Conservation (phyloP, 30 jellyfish, hydroid and myxozoan species). For the Hydractinia symbiolongicarpus region DNA sequence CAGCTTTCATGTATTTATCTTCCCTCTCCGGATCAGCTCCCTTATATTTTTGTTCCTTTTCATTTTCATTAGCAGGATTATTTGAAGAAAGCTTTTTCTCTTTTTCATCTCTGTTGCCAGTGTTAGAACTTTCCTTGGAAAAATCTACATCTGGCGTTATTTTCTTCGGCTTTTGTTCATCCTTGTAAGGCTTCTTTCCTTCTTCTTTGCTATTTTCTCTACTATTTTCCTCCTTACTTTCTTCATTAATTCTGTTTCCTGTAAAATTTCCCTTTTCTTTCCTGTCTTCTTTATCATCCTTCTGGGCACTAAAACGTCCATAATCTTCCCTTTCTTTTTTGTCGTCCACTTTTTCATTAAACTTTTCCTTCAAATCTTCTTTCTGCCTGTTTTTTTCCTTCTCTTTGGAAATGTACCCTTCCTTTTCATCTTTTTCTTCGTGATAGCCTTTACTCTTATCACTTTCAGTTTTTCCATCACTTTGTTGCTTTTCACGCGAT, state of each 20-base stretch:
- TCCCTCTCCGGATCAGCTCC: conserved; percentile 9
- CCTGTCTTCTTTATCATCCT: conserved; percentile 4
- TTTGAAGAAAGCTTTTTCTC: neutral
- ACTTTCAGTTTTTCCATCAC: neutral
- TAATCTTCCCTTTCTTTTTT: neutral
- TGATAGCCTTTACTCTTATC: neutral
- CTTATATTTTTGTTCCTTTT: neutral
- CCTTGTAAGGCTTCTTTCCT: conserved; percentile 13
- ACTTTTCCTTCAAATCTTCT: conserved; percentile 4
- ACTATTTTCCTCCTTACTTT: neutral
- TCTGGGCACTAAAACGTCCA: neutral
- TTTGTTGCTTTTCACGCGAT: neutral
- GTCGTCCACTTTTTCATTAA: neutral
- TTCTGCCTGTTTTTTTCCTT: conserved; percentile 11
- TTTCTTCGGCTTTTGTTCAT: conserved; percentile 6
- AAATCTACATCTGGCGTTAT: conserved; percentile 5
- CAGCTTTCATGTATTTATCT: neutral
- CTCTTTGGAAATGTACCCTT: conserved; percentile 15
- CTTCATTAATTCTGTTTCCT: conserved; percentile 18
- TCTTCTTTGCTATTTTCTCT: conserved; percentile 18
- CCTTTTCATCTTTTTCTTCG: neutral
- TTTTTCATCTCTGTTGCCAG: neutral
- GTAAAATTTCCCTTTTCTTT: conserved; percentile 8
- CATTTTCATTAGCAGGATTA: neutral
- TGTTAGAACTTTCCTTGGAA: neutral